phyloP scores from a whole-genome alignment of 1,140 invertebrate genomes.

The Drosophila erecta region DNA sequence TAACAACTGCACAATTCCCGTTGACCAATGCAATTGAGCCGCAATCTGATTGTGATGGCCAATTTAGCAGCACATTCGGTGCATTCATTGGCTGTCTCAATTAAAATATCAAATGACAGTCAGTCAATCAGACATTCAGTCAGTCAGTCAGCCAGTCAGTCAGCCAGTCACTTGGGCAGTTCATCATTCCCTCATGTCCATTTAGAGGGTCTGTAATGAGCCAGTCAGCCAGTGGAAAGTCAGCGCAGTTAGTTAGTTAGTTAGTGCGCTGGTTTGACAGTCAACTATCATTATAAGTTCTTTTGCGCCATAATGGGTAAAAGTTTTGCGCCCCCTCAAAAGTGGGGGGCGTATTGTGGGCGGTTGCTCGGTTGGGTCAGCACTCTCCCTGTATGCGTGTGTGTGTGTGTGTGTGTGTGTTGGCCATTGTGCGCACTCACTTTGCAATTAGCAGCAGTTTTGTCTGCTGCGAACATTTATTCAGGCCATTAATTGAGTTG shows the following conservation, averaged over 20 bases:
- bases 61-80: constrained; percentile 45
- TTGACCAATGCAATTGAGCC: constrained; percentile 41
- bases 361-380: constrained; percentile 5
- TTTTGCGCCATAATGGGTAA: constrained; percentile 74
- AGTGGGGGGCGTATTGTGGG: background rate
- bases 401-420: constrained; percentile 21
- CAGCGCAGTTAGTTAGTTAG: constrained; percentile 63
- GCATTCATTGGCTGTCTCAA: constrained; percentile 56
- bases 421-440: constrained; percentile 61
- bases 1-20: constrained; percentile 14
- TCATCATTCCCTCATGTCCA: constrained; percentile 43
- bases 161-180: constrained; percentile 39
- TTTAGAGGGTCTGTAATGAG: constrained; percentile 66
- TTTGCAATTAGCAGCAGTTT: constrained; percentile 81
- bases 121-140: constrained; percentile 11
- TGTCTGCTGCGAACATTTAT: constrained; percentile 75
- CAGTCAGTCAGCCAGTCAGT: constrained; percentile 14
- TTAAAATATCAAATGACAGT: constrained; percentile 65
- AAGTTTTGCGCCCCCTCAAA: constrained; percentile 50
- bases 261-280: constrained; percentile 66
- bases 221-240: constrained; percentile 51
- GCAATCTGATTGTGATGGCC: constrained; percentile 46
- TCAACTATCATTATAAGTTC: constrained; percentile 82
- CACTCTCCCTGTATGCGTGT: background rate
- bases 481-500: constrained; percentile 77